A percentile compares a stretch with the other conserved stretches of the same genome.
phyloP scores from a whole-genome alignment of 1,140 invertebrate species.

The Ceratina japonica region DNA sequence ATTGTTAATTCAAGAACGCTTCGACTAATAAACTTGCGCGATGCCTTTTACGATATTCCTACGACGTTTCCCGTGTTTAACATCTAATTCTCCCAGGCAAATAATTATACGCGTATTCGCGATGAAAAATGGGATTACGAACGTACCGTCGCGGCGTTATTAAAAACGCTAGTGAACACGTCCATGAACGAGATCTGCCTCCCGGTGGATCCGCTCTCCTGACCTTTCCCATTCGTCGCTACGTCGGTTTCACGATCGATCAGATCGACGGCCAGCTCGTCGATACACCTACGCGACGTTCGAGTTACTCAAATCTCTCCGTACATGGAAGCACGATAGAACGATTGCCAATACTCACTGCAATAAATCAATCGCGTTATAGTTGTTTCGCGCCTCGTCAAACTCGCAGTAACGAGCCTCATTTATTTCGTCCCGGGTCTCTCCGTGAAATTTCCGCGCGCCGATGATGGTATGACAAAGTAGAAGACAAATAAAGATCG shows the following conservation, averaged over 20 bases:
- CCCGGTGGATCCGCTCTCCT: conserved; percentile 17
- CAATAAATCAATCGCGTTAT: conserved; percentile 69
- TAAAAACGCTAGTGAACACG: conserved; percentile 34
- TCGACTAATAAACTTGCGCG: not conserved
- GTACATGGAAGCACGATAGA: too few species aligned
- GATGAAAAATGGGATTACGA: not conserved
- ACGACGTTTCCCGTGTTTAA: not conserved
- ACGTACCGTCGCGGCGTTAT: conserved; percentile 40
- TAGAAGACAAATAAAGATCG: conserved; percentile 36
- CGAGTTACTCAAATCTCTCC: not conserved
- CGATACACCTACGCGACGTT: conserved; percentile 61
- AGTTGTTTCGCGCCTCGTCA: conserved; percentile 53
- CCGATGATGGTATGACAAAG: not conserved
- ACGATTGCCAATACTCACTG: conserved; percentile 62
- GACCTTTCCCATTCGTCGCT: not conserved
- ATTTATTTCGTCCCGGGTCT: conserved; percentile 15
- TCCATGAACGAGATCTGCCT: conserved; percentile 33
- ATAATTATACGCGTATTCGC: not conserved
- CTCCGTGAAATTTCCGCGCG: not conserved
- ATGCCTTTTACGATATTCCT: not conserved
- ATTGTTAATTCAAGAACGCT: conserved; percentile 8
- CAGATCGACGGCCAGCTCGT: conserved; percentile 48
- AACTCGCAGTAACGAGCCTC: conserved; percentile 52
- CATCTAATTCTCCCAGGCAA: not conserved
- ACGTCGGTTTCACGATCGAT: conserved; percentile 7